Conservation (phyloP, 2,888 invertebrate genomes). For the Lamproptera curius region DNA sequence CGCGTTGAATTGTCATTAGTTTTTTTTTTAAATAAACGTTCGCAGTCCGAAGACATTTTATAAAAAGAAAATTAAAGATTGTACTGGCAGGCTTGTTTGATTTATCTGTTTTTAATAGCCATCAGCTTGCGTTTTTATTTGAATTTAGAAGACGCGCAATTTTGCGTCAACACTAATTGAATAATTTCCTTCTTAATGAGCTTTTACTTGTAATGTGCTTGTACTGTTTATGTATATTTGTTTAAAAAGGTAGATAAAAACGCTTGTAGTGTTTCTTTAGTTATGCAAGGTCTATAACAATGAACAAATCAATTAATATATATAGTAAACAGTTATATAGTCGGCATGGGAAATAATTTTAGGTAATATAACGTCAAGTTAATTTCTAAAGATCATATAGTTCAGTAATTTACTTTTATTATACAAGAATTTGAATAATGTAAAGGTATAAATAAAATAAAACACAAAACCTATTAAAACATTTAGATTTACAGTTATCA, state of each 20-base stretch:
- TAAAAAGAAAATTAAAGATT: neutral
- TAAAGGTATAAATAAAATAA: too few relatives aligned
- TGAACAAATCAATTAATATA: too few relatives aligned
- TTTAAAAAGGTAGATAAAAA: too few relatives aligned
- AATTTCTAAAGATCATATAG: too few relatives aligned
- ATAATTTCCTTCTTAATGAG: neutral
- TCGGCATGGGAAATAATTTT: neutral
- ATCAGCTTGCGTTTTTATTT: neutral
- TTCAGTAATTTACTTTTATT: too few relatives aligned
- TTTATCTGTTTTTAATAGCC: slow-evolving; percentile 8
- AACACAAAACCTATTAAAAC: too few relatives aligned
- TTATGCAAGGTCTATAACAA: too few relatives aligned
- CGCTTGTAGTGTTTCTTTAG: too few relatives aligned
- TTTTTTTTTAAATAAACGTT: slow-evolving; percentile 5
- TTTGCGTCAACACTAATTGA: slow-evolving; percentile 3
- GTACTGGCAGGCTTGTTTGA: slow-evolving; percentile 4
- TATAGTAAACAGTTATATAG: neutral
- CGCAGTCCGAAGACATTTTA: neutral
- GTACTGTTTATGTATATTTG: too few relatives aligned
- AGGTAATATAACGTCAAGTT: too few relatives aligned
- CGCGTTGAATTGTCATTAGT: neutral
- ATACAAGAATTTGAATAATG: too few relatives aligned
- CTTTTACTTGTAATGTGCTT: neutral
- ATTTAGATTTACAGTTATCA: too few relatives aligned
- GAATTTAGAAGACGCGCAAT: neutral